These are phyloP conservation scores for Achlya flavicornis DNA, from an alignment of 2,888 invertebrate species.

Conservation along the genomic window DNA sequence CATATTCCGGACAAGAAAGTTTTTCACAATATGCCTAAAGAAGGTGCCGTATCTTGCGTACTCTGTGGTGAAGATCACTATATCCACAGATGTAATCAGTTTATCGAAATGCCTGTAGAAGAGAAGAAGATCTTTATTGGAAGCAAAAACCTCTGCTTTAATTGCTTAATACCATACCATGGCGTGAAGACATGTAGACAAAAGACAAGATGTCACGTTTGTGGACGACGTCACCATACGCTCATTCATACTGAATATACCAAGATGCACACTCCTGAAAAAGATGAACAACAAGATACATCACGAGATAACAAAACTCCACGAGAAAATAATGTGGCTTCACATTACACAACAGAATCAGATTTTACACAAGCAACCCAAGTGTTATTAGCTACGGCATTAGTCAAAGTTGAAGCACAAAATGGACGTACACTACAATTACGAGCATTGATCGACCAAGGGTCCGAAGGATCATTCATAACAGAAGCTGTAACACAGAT, in stretches of 20 bases:
- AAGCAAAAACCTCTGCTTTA: constrained; percentile 18
- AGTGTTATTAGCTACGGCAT: constrained; percentile 21
- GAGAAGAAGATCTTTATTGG: constrained; percentile 11
- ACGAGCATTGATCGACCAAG: constrained; percentile 26
- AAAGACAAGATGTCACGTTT: constrained; percentile 12
- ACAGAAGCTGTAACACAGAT: constrained; percentile 10
- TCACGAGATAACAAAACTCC: no score
- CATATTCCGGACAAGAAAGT: no score
- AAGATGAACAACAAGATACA: no score
- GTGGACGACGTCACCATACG: constrained; percentile 13
- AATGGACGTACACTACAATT: constrained; percentile 13
- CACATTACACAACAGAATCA: no score
- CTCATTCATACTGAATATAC: constrained; percentile 6
- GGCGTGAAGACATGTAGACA: constrained; percentile 11
- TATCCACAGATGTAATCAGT: no score
- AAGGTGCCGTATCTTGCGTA: no score
- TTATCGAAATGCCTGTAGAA: no score
- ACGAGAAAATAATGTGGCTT: no score
- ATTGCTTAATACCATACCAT: constrained; percentile 14
- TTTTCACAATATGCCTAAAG: no score
- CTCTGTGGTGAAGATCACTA: no score
- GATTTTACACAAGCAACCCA: no score
- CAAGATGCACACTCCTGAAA: no score
- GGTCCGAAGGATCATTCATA: constrained; percentile 27
- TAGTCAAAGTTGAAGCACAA: constrained; percentile 13